Base-by-base conservation (phyloP, 2,888 invertebrate genomes). In the Drosophila affinis region DNA sequence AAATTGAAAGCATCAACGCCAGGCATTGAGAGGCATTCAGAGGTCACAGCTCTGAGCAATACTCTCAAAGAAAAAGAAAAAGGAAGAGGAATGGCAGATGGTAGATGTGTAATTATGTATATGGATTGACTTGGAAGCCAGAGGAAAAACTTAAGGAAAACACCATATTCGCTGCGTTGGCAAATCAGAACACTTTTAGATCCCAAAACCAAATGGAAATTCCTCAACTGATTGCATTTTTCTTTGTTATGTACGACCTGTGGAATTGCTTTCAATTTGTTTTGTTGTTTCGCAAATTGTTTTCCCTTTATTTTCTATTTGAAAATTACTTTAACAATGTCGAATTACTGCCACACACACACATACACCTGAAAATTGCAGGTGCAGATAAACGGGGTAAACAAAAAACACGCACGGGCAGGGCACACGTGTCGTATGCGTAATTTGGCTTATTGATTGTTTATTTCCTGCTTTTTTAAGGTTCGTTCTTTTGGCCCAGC, bases 181-280 rank as follows among this genome's bases (percentile, higher is more conserved):
- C 12, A 53, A 53, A 14, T 14, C 44, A 9, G 1, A 12, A 17
- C 27, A 17, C 14, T 44, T 51, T 7, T 14, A 27, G 12, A 18
- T 14, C 3, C 51, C 44, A 67, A n/a, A 27, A 6, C 10, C 44
- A 51, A 49, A 57, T 24, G 10, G 18, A 53, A 48, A 46, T 32
- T 18, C 46, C 54, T 32, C 39, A 72, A 72, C 47, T 72, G 72
- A 72, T 62, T 72, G 51, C 45, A 55, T 49, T 45, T 49, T 59
- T 59, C 34, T 14, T 6, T 14, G 4, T 3, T 14, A 14, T 14
- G 4, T 3, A 7, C n/a, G n/a, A n/a, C 39, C n/a, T 7, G 24
- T 24, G 1, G 80, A 80, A 86, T 86, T 86, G 78, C 75, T 69
- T 51, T 58, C 67, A 77, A 82, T 82, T 85, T 82, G 77, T 79